Percentiles rank a stretch among this genome's conserved stretches.
Conservation (phyloP, 2,888 invertebrate genomes). For the Stenodera caucasica region DNA sequence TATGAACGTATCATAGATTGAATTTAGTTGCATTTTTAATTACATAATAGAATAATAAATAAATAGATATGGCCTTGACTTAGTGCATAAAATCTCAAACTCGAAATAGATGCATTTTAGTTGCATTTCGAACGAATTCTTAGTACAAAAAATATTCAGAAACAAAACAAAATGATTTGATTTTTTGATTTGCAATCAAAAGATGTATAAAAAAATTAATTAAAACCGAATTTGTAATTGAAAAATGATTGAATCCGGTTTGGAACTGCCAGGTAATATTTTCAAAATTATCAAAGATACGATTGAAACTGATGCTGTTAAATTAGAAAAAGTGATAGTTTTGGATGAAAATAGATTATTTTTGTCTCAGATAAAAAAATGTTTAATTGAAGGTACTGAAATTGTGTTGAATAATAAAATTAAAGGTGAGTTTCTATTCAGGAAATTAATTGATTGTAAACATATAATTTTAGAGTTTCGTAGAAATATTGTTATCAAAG, state of each 20-base stretch:
- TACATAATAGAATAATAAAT: conserved; percentile 1
- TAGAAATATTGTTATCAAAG: neutral
- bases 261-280: neutral
- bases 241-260: neutral
- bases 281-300: neutral
- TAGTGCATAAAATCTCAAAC: neutral
- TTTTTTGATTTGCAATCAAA: too few species aligned
- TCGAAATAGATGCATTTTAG: neutral
- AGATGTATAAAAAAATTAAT: too few species aligned
- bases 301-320: neutral
- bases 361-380: neutral
- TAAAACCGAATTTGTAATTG: too few species aligned
- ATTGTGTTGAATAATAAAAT: neutral
- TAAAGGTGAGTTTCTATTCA: neutral
- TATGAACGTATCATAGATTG: neutral
- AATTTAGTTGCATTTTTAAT: conserved; percentile 3
- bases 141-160: neutral
- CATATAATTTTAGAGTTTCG: neutral
- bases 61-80: conserved; percentile 2
- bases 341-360: neutral
- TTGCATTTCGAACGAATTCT: neutral
- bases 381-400: neutral
- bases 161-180: neutral
- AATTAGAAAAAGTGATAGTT: neutral
- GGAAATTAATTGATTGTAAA: neutral